These are phyloP conservation scores for Busseola fusca DNA, from an alignment of 2,888 invertebrate species.

Conservation along the genomic window DNA sequence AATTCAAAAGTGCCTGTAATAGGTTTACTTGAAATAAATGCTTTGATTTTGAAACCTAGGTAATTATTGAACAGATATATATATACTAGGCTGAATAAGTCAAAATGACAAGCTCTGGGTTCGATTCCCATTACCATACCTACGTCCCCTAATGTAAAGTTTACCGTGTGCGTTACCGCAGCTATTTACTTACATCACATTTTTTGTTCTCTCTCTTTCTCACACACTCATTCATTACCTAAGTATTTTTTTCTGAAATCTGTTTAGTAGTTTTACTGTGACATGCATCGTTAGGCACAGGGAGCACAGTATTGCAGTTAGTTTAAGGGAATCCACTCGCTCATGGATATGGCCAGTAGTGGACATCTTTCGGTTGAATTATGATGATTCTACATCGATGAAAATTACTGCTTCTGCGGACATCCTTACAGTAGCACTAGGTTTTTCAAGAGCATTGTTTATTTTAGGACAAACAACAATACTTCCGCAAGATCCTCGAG, in stretches of 20 bases:
- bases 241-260: neutral
- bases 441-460: slow-evolving; percentile 5
- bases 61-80: neutral
- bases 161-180: neutral
- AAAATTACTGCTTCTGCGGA: neutral
- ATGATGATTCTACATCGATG: neutral
- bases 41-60: too few species aligned
- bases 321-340: neutral
- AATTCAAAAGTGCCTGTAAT: too few species aligned
- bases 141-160: neutral
- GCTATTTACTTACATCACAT: neutral
- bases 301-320: neutral
- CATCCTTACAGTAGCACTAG: neutral
- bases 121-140: slow-evolving; percentile 4
- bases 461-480: slow-evolving; percentile 83
- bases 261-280: slow-evolving; percentile 1
- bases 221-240: too few species aligned
- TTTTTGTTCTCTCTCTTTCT: too few species aligned
- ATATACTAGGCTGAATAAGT: neutral
- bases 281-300: neutral
- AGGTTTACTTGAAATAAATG: too few species aligned
- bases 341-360: neutral
- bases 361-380: neutral
- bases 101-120: neutral
- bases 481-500: slow-evolving; percentile 80